Percentiles rank a stretch among this genome's conserved stretches.
phyloP scores from a whole-genome alignment of 2,888 invertebrate genomes.

The Yponomeuta cagnagella region DNA sequence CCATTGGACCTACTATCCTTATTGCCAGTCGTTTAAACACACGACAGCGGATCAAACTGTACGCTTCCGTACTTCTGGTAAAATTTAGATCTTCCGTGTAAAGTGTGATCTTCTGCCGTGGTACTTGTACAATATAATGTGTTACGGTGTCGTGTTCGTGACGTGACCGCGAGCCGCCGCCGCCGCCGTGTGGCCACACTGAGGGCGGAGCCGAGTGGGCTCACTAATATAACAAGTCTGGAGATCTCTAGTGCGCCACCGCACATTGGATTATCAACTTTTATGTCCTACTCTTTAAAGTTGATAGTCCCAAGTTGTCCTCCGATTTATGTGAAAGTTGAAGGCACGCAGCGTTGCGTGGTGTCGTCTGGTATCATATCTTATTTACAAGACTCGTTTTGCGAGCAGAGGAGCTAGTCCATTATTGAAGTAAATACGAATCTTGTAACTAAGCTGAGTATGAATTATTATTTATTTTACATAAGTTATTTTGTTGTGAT shows the following conservation, averaged over 20 bases:
- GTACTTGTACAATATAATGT: neutral
- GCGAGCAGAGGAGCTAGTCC: no score
- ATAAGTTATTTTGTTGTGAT: slow-evolving; percentile 67
- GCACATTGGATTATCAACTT: neutral
- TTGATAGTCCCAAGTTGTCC: neutral
- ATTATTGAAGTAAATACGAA: neutral
- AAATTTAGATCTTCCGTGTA: no score
- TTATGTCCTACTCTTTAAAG: neutral
- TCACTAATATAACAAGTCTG: neutral
- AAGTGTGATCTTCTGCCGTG: no score
- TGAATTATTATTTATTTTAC: slow-evolving; percentile 28
- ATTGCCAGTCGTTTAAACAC: neutral
- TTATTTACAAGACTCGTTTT: slow-evolving; percentile 3
- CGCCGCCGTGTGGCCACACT: neutral
- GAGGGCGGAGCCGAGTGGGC: neutral
- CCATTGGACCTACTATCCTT: neutral
- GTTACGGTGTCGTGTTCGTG: neutral
- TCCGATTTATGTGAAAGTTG: neutral
- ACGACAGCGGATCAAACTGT: no score
- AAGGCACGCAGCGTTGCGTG: neutral
- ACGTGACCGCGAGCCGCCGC: neutral
- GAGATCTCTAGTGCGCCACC: neutral
- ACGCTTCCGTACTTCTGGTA: no score
- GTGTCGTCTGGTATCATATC: neutral
- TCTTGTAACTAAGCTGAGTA: slow-evolving; percentile 9